Evolutionary conservation across 2,113 vertebrate species (phyloP).

Genomic region (Papio anubis): DNA sequence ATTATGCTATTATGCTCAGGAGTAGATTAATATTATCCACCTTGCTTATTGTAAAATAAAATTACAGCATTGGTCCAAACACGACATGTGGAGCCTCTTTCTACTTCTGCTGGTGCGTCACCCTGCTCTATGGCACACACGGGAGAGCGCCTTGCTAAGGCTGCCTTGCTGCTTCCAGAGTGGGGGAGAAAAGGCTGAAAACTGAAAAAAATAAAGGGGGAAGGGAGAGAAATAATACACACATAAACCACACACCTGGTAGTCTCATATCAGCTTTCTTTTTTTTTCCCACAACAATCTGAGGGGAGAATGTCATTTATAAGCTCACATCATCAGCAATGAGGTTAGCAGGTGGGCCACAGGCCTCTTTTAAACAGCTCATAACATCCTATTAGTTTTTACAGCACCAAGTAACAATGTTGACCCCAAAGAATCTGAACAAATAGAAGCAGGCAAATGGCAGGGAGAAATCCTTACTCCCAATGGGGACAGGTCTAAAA

Average conservation of each 20-base stretch:
- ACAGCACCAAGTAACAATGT: slow-evolving; percentile 43
- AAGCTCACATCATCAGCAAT: slow-evolving; percentile 48
- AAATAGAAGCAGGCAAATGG: not conserved
- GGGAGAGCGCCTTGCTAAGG: slow-evolving; percentile 6
- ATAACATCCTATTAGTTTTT: not conserved
- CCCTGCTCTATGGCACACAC: not conserved
- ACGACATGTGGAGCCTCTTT: slow-evolving; percentile 39
- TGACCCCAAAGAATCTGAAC: slow-evolving; percentile 31
- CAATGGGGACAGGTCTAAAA: not conserved
- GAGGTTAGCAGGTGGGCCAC: slow-evolving; percentile 29
- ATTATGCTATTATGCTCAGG: slow-evolving; percentile 48
- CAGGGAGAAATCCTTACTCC: not conserved
- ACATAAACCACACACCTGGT: slow-evolving; percentile 41
- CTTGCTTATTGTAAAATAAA: slow-evolving; percentile 63
- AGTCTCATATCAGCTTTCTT: not conserved
- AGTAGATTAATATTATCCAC: slow-evolving; percentile 69
- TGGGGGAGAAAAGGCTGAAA: not conserved
- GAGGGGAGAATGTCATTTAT: slow-evolving; percentile 33
- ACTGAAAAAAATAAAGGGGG: not conserved
- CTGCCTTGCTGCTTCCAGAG: slow-evolving; percentile 38
- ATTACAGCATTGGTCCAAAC: slow-evolving; percentile 68
- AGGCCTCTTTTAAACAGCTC: slow-evolving; percentile 29
- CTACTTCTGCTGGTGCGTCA: slow-evolving; percentile 8
- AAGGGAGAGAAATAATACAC: not conserved
- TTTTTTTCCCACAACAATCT: slow-evolving; percentile 1